A percentile compares a stretch with the other conserved stretches of the same genome.
Evolutionary conservation across 1,140 invertebrate genomes (phyloP).

Genomic region (Hylyphantes graminicola): DNA sequence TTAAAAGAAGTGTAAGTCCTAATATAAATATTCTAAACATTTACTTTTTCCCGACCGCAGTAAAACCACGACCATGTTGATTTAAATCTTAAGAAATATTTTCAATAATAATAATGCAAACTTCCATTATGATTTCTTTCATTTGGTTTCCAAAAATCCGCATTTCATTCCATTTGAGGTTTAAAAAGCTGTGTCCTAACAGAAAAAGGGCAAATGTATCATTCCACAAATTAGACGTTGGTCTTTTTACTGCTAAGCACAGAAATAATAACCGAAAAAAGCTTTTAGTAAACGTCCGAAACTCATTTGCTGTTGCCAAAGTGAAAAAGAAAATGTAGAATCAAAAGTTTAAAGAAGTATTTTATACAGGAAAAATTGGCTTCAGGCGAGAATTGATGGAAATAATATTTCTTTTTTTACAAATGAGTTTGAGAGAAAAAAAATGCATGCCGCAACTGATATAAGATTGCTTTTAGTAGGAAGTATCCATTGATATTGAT

Average conservation of each 20-base stretch:
- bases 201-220: too few relatives aligned
- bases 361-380: background rate
- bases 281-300: conserved; percentile 34
- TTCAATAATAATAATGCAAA: conserved; percentile 8
- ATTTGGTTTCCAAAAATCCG: conserved; percentile 5
- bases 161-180: background rate
- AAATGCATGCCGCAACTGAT: too few relatives aligned
- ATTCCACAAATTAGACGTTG: too few relatives aligned
- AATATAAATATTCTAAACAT: conserved; percentile 43
- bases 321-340: background rate
- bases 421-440: too few relatives aligned
- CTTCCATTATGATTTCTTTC: conserved; percentile 28
- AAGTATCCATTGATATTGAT: too few relatives aligned
- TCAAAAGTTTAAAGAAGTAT: background rate
- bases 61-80: conserved; percentile 36
- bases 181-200: too few relatives aligned
- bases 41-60: conserved; percentile 13
- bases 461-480: too few relatives aligned
- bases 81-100: background rate
- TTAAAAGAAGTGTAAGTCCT: conserved; percentile 6
- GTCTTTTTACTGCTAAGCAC: background rate
- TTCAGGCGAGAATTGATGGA: too few relatives aligned
- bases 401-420: too few relatives aligned
- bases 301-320: conserved; percentile 22
- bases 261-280: conserved; percentile 24